Percentiles rank a stretch among this genome's conserved stretches.
Evolutionary conservation across 1,140 invertebrate species (phyloP).

Genomic region (Sarcophaga bullata): DNA sequence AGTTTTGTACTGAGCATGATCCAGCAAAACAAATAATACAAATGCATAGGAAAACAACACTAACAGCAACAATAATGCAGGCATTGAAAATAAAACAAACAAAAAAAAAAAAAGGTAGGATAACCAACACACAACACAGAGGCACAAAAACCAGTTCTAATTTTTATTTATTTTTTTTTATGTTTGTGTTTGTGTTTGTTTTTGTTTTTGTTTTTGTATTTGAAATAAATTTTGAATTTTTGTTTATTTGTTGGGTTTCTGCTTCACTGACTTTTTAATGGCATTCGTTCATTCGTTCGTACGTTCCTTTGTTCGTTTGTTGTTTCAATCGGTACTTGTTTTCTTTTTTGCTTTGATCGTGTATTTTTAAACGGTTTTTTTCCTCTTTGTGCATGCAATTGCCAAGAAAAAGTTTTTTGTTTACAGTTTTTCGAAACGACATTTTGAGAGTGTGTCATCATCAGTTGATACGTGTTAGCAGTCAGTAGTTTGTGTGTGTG

Average conservation of each 20-base stretch:
- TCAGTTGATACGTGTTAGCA: constrained; percentile 7
- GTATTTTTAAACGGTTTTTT: too few species aligned
- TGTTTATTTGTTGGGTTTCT: constrained; percentile 37
- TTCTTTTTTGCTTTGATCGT: too few species aligned
- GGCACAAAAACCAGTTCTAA: constrained; percentile 22
- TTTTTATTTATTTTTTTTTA: not conserved
- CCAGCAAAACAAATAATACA: not conserved
- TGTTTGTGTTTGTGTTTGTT: too few species aligned
- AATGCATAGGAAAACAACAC: not conserved
- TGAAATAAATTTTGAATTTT: constrained; percentile 24
- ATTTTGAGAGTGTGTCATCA: constrained; percentile 36
- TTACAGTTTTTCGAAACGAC: not conserved
- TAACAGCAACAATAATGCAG: not conserved
- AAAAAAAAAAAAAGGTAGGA: not conserved
- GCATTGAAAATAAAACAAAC: not conserved
- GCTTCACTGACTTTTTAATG: constrained; percentile 21
- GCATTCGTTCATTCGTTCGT: constrained; percentile 1
- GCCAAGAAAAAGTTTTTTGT: not conserved
- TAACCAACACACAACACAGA: not conserved
- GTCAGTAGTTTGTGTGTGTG: not conserved
- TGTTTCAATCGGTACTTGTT: too few species aligned
- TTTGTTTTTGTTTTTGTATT: too few species aligned
- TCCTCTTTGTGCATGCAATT: too few species aligned
- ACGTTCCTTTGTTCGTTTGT: not conserved
- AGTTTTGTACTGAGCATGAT: constrained; percentile 28